These are phyloP conservation scores for Characodon lateralis DNA, from an alignment of 2,797 vertebrate genomes.

Conservation along the genomic window DNA sequence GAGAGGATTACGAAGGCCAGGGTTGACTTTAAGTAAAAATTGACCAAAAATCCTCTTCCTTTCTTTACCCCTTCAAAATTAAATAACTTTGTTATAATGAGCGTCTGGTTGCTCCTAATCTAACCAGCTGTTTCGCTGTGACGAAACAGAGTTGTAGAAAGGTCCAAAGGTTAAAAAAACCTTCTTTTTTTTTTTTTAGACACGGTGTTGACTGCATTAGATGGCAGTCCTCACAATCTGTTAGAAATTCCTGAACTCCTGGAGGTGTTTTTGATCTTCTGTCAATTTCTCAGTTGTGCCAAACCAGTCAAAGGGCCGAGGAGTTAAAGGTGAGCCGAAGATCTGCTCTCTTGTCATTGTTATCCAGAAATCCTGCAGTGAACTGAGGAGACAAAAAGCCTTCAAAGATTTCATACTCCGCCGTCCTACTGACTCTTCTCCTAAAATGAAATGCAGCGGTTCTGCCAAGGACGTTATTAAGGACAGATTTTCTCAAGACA, in stretches of 20 bases:
- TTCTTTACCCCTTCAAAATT: not conserved
- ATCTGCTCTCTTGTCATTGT: not conserved
- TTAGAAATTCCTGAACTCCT: not conserved
- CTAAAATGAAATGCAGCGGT: slow-evolving; percentile 38
- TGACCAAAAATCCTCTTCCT: not conserved
- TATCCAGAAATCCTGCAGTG: slow-evolving; percentile 20
- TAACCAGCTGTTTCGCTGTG: not conserved
- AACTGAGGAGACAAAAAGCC: slow-evolving; percentile 26
- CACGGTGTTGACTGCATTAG: not conserved
- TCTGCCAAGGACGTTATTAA: slow-evolving; percentile 69
- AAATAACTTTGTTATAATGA: not conserved
- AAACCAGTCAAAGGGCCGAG: not conserved
- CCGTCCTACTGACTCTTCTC: slow-evolving; percentile 21
- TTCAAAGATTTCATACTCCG: slow-evolving; percentile 37
- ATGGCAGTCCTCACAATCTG: not conserved
- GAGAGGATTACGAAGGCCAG: slow-evolving; percentile 5
- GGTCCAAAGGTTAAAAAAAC: slow-evolving; percentile 10
- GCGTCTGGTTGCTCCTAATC: not conserved
- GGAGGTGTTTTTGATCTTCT: not conserved
- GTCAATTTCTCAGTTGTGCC: not conserved
- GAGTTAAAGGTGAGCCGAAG: not conserved
- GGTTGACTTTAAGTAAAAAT: slow-evolving; percentile 11
- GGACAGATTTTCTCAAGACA: slow-evolving; percentile 57
- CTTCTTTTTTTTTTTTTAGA: not conserved
- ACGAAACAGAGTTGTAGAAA: slow-evolving; percentile 1